phyloP scores from a whole-genome alignment of 1,140 invertebrate genomes.

The Frieseomelitta varia region DNA sequence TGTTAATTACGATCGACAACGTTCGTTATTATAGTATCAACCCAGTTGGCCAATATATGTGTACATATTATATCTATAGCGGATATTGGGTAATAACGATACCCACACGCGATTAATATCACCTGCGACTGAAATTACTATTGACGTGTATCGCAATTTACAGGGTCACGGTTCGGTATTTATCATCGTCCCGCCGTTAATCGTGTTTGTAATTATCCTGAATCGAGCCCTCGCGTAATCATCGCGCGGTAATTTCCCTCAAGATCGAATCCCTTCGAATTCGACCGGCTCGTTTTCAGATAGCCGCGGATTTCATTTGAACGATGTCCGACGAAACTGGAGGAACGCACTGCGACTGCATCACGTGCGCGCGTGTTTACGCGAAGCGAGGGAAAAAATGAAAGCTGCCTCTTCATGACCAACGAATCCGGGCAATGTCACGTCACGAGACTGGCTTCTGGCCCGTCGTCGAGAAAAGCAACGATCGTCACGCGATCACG shows the following conservation, averaged over 20 bases:
- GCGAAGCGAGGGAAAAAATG: neutral
- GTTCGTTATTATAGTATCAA: neutral
- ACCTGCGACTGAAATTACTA: neutral
- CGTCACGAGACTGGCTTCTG: neutral
- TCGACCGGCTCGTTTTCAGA: neutral
- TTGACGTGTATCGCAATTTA: slow-evolving; percentile 3
- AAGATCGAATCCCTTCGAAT: no score
- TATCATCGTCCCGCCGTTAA: neutral
- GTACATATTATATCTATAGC: no score
- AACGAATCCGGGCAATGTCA: slow-evolving; percentile 31
- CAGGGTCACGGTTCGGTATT: neutral
- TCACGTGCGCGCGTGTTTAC: no score
- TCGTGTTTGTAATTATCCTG: neutral
- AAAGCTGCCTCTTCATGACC: neutral
- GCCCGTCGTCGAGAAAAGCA: neutral
- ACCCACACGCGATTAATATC: neutral
- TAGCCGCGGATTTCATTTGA: no score
- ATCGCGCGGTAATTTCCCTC: no score
- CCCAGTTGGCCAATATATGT: neutral
- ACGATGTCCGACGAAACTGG: neutral
- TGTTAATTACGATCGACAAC: neutral
- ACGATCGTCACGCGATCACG: slow-evolving; percentile 20
- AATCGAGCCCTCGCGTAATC: no score
- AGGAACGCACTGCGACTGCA: neutral
- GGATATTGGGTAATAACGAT: neutral